A percentile compares a stretch with the other conserved stretches of the same genome.
These are phyloP conservation scores for Dermolepida albohirtum DNA, from an alignment of 2,888 invertebrate genomes.

Conservation along the genomic window DNA sequence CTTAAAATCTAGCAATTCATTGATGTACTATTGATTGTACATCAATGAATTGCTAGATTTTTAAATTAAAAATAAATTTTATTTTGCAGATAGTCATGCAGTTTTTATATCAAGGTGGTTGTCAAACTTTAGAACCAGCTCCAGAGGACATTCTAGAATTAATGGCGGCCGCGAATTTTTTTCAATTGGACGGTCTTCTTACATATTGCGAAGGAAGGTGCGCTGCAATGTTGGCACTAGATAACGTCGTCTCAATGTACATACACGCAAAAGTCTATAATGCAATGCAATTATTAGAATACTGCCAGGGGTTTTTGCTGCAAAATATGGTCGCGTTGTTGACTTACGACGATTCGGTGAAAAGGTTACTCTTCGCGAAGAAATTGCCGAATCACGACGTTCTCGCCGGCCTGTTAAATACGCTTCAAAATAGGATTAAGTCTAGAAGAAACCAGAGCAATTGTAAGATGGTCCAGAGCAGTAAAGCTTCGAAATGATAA, in stretches of 20 bases:
- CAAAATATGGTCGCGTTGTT: conserved; percentile 95
- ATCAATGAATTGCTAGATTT: too few species aligned
- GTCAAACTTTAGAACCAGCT: conserved; percentile 80
- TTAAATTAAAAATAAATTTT: too few species aligned
- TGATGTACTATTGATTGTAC: too few species aligned
- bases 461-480: conserved; percentile 39
- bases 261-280: conserved; percentile 95
- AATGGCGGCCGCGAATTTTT: conserved; percentile 92
- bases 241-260: conserved; percentile 92
- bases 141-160: conserved; percentile 86
- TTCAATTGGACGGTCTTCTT: conserved; percentile 86
- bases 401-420: conserved; percentile 81
- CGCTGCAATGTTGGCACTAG: conserved; percentile 84
- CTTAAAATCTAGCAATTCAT: too few species aligned
- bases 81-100: conserved; percentile 88
- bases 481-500: conserved; percentile 26
- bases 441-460: conserved; percentile 64
- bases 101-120: conserved; percentile 91
- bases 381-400: conserved; percentile 92
- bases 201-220: conserved; percentile 89
- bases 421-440: conserved; percentile 85
- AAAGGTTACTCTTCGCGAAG: conserved; percentile 88
- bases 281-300: conserved; percentile 86
- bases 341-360: conserved; percentile 91
- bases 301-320: conserved; percentile 89